Conservation (phyloP, 1,140 invertebrate genomes). For the Habropoda laboriosa region DNA sequence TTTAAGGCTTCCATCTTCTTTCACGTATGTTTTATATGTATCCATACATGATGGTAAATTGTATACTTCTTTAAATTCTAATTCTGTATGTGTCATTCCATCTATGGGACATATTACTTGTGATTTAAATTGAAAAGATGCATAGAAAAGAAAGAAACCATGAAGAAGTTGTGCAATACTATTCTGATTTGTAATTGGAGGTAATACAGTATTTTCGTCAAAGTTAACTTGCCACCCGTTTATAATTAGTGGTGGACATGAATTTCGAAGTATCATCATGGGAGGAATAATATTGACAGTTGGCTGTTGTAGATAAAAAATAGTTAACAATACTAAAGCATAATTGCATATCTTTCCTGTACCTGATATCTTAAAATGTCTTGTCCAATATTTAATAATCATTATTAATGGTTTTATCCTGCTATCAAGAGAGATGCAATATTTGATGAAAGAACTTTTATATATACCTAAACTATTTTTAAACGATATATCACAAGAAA, state of each 20-base stretch:
- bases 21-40: slow-evolving; percentile 79
- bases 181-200: slow-evolving; percentile 47
- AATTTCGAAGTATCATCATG: slow-evolving; percentile 75
- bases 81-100: slow-evolving; percentile 78
- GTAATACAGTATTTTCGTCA: slow-evolving; percentile 54
- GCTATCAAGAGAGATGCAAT: slow-evolving; percentile 83
- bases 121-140: slow-evolving; percentile 80
- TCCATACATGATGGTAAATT: slow-evolving; percentile 75
- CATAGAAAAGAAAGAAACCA: slow-evolving; percentile 85
- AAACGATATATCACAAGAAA: slow-evolving; percentile 87
- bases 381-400: slow-evolving; percentile 87
- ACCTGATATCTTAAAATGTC: slow-evolving; percentile 82
- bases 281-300: slow-evolving; percentile 77
- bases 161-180: slow-evolving; percentile 80
- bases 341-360: slow-evolving; percentile 84
- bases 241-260: slow-evolving; percentile 61
- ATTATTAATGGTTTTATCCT: slow-evolving; percentile 84
- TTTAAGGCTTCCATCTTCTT: slow-evolving; percentile 67
- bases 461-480: slow-evolving; percentile 85
- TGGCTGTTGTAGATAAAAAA: slow-evolving; percentile 86
- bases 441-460: slow-evolving; percentile 84
- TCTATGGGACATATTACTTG: slow-evolving; percentile 83
- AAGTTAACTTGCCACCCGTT: slow-evolving; percentile 82
- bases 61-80: slow-evolving; percentile 75
- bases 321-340: slow-evolving; percentile 83